Evolutionary conservation across 2,113 vertebrate genomes (phyloP), one percentile per base, ranked within the genome.

Genomic region (Labrus mixtus): DNA sequence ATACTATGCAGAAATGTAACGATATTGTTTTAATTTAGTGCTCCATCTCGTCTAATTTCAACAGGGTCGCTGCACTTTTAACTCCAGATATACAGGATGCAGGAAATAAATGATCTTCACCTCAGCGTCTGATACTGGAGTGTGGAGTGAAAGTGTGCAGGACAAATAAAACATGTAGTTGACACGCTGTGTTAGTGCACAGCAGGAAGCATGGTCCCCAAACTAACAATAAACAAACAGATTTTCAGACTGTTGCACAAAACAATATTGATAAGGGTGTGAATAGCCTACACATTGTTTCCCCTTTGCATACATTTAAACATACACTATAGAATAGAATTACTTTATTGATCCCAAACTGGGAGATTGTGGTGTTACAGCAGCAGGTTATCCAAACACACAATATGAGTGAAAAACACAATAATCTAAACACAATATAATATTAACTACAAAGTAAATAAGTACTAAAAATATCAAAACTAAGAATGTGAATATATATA

Each of bases 191-290:
- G 33, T 68, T 10, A 74, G 37, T 56, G n/a, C 41, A 20, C 12
- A 61, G 41, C 76, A 69, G 60, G 71, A 78, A 84, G 63, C 56
- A 53, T 81, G 45, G 22, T 22, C 63, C 13, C 25, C 19, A 59
- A 70, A 64, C 51, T 72, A 73, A 9, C n/a, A 56, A n/a, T n/a
- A 65, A 73, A 73, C 54, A 66, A 76, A 77, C 9, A 6, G 29
- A 33, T 33, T 33, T 33, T 12, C 7, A 4, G 3, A 53, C 56
- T 25, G 10, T 12, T 10, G 15, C 4, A 50, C 20, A 36, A 16
- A 11, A 62, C 13, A 19, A 51, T 13, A 15, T 10, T 6, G 6
- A 8, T n/a, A 2, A 6, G 4, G 57, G 46, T n/a, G n/a, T n/a
- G n/a, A n/a, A n/a, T n/a, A n/a, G n/a, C n/a, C n/a, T n/a, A n/a